Conservation (phyloP, 2,113 vertebrate genomes). For the human region GRCh38 chr4:77671501-77672000, state of each 20-base stretch:
- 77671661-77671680: background rate
- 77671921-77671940: background rate
- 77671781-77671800: background rate
- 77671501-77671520: slow-evolving; percentile 27
- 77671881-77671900: background rate
- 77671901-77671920: background rate
- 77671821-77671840: slow-evolving; percentile 24
- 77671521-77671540: slow-evolving; percentile 25
- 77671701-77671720: background rate
- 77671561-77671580: background rate
- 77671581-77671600: background rate
- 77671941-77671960: background rate
- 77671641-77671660: background rate
- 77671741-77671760: background rate
- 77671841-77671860: background rate
- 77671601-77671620: slow-evolving; percentile 8
- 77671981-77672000: background rate
- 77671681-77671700: background rate
- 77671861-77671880: background rate
- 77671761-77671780: background rate
- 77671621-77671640: slow-evolving; percentile 37
- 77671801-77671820: background rate
- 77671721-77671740: slow-evolving; percentile 21
- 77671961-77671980: background rate
- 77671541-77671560: slow-evolving; percentile 1